Base-by-base conservation (phyloP, 2,797 vertebrate genomes). In the Arrhamphus sclerolepis region DNA sequence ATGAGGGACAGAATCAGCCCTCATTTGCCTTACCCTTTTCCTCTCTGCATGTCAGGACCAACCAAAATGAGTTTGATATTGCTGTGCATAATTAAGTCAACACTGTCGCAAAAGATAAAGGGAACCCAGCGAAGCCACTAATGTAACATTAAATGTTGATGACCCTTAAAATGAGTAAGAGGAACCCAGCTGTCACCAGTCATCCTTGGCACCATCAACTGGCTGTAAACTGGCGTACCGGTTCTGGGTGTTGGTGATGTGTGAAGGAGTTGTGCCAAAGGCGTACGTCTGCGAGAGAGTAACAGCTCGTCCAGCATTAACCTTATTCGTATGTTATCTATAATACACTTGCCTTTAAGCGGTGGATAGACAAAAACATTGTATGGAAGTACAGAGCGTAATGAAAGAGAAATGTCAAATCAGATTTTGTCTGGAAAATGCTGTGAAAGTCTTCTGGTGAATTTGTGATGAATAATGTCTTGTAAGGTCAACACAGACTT, bases 101-200 rank as follows among this genome's bases (percentile, higher is more conserved):
- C 80, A 86, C 63, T 77, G 86, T 82, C 77, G 62, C 83, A 84
- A 85, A 63, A 78, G 89, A 88, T 85, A 83, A 89, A 86, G 76
- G 80, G 82, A 79, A 76, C 59, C 75, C 79, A 70, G 74, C 41
- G 72, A 86, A 83, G 83, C 82, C 79, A 40, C 85, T 85, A 82
- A 89, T 86, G 74, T 87, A 80, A 79, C 80, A 90, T 89, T 89
- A 90, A 89, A 87, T 82, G 80, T 89, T 91, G 81, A 89, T 88
- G 86, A 89, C 85, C 85, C 86, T 86, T 87, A 84, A 88, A 88
- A 84, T 84, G 80, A 83, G 71, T 68, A 77, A 83, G 82, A 88
- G 82, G 80, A 43, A 44, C 62, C 76, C 87, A 86, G 86, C 89
- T 89, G 85, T 87, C 81, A 58, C 72, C 82, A 80, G 84, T 86